Conservation (phyloP, 2,888 invertebrate genomes). For the Standfussiana lucernea region DNA sequence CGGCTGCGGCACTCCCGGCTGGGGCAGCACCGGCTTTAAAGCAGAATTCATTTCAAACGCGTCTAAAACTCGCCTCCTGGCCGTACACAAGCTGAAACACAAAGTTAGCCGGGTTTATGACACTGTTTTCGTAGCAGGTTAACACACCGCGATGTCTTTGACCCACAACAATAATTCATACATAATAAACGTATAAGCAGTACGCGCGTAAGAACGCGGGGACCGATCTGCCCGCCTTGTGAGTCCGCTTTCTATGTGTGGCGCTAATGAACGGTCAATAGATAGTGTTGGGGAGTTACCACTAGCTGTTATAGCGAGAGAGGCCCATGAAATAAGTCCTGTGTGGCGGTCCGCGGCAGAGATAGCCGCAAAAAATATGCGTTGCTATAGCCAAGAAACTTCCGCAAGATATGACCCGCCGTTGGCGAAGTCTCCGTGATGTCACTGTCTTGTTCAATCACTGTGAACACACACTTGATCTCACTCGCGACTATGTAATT, state of each 20-base stretch:
- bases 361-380: conserved; percentile 89
- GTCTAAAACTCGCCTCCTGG: conserved; percentile 70
- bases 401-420: conserved; percentile 86
- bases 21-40: conserved; percentile 91
- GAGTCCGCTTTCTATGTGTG: conserved; percentile 75
- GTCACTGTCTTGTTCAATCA: conserved; percentile 75
- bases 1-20: conserved; percentile 87
- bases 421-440: conserved; percentile 76
- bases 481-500: conserved; percentile 80
- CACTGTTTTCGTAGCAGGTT: conserved; percentile 80
- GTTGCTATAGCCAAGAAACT: conserved; percentile 88
- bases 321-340: conserved; percentile 82
- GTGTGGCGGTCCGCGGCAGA: conserved; percentile 78
- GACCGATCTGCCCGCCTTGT: conserved; percentile 74
- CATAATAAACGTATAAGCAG: conserved; percentile 82
- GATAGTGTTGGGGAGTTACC: conserved; percentile 81
- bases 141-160: conserved; percentile 86
- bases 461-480: conserved; percentile 77
- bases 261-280: conserved; percentile 73
- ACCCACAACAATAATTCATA: conserved; percentile 89
- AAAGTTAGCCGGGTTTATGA: conserved; percentile 80
- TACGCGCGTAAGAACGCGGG: conserved; percentile 86
- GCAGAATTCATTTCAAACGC: conserved; percentile 91
- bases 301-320: conserved; percentile 79
- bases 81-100: conserved; percentile 84